phyloP scores from a whole-genome alignment of 2,888 invertebrate species.

The Ophion costatus region DNA sequence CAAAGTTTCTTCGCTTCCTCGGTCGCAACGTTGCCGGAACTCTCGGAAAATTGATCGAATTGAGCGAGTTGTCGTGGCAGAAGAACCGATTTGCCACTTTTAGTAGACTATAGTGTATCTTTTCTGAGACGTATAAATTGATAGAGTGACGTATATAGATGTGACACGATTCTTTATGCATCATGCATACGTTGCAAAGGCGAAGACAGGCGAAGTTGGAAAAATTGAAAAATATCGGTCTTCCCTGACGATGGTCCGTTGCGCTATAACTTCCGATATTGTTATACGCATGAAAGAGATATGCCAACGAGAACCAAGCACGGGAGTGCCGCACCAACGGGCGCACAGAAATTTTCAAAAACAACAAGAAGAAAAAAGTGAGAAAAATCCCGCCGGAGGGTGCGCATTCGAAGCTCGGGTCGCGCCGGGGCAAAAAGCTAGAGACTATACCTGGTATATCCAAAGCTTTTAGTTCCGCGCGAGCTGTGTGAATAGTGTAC shows the following conservation, averaged over 20 bases:
- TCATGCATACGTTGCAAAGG: slow-evolving; percentile 6
- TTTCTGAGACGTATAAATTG: neutral
- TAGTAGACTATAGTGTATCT: neutral
- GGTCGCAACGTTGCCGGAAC: neutral
- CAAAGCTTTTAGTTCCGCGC: slow-evolving; percentile 73
- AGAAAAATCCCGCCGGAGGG: slow-evolving; percentile 3
- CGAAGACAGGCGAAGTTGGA: slow-evolving; percentile 19
- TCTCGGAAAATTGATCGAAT: neutral
- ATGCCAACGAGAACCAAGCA: slow-evolving; percentile 2
- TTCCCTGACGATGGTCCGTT: slow-evolving; percentile 31
- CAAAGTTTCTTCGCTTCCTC: neutral
- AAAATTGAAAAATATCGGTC: slow-evolving; percentile 60
- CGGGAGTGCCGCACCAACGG: neutral
- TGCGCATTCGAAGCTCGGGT: slow-evolving; percentile 47
- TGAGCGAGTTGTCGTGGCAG: neutral
- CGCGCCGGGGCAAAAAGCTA: slow-evolving; percentile 34
- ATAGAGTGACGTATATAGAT: neutral
- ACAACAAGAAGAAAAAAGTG: neutral
- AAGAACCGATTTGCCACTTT: neutral
- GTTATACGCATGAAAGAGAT: slow-evolving; percentile 28
- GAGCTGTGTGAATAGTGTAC: slow-evolving; percentile 71
- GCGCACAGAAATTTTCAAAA: neutral
- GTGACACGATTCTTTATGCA: neutral
- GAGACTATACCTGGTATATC: slow-evolving; percentile 67
- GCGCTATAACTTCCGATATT: slow-evolving; percentile 6